Conservation (phyloP, 1,140 invertebrate species). For the Eriocheir sinensis region DNA sequence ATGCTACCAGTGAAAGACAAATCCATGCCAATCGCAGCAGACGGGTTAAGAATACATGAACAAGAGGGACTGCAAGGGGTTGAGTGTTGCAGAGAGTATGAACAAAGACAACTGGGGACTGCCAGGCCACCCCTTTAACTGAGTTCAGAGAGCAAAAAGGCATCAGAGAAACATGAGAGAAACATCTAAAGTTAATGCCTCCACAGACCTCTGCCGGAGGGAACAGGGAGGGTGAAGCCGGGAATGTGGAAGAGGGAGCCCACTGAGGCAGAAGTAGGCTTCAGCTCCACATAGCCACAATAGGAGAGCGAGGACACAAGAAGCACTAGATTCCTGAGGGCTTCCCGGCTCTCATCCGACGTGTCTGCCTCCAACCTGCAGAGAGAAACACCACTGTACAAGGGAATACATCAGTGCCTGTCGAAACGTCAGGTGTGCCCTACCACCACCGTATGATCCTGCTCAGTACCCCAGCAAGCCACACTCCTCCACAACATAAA, state of each 20-base stretch:
- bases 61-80: too few species aligned
- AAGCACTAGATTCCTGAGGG: conserved; percentile 94
- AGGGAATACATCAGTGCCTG: not conserved
- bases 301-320: conserved; percentile 96
- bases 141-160: too few species aligned
- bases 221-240: conserved; percentile 94
- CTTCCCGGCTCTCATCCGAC: conserved; percentile 91
- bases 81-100: too few species aligned
- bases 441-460: not conserved
- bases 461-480: too few species aligned
- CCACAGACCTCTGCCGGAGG: conserved; percentile 91
- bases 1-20: too few species aligned
- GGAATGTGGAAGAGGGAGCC: conserved; percentile 96
- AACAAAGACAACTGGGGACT: too few species aligned
- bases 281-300: conserved; percentile 94
- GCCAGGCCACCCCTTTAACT: too few species aligned
- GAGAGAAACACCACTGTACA: conserved; percentile 78
- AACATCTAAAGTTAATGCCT: too few species aligned
- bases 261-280: conserved; percentile 85
- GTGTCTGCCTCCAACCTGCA: conserved; percentile 89
- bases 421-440: not conserved
- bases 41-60: too few species aligned
- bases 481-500: not conserved
- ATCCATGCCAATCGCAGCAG: too few species aligned
- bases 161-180: too few species aligned